A percentile compares a stretch with the other conserved stretches of the same genome.
Evolutionary conservation across 2,888 invertebrate species (phyloP).

Genomic region (Tetrapedia diversipes): DNA sequence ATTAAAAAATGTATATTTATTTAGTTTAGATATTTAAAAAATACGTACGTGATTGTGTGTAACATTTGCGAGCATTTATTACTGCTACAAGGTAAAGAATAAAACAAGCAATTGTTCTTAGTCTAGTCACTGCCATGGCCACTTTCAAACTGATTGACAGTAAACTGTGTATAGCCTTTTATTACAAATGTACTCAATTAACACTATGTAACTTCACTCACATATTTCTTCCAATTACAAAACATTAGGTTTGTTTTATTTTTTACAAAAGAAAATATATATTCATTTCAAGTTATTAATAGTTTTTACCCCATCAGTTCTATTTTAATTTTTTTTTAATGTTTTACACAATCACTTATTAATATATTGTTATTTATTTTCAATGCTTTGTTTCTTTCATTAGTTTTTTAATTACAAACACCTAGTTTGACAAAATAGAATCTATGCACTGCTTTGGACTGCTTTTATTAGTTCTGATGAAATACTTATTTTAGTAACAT

Average conservation of each 20-base stretch:
- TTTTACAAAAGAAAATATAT: constrained; percentile 8
- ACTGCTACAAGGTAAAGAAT: constrained; percentile 45
- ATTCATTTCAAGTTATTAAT: background rate
- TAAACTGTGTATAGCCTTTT: constrained; percentile 49
- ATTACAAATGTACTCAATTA: constrained; percentile 55
- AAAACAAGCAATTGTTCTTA: constrained; percentile 52
- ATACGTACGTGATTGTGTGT: constrained; percentile 25
- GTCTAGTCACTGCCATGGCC: constrained; percentile 63
- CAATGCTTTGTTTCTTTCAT: background rate
- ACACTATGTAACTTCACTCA: constrained; percentile 38
- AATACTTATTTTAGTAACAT: constrained; percentile 64
- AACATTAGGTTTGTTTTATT: constrained; percentile 17
- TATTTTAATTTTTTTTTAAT: no score
- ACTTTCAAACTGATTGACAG: constrained; percentile 60
- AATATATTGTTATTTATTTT: background rate
- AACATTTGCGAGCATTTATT: constrained; percentile 61
- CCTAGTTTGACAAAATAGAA: background rate
- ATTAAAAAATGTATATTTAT: constrained; percentile 1
- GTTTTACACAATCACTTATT: background rate
- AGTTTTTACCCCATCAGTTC: constrained; percentile 2
- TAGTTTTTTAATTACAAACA: constrained; percentile 6
- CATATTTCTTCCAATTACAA: constrained; percentile 37
- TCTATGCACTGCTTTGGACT: constrained; percentile 32
- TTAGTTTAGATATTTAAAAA: constrained; percentile 13
- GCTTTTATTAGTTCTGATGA: constrained; percentile 57